Conservation (phyloP, 2,888 invertebrate genomes). For the Buathra laborator region DNA sequence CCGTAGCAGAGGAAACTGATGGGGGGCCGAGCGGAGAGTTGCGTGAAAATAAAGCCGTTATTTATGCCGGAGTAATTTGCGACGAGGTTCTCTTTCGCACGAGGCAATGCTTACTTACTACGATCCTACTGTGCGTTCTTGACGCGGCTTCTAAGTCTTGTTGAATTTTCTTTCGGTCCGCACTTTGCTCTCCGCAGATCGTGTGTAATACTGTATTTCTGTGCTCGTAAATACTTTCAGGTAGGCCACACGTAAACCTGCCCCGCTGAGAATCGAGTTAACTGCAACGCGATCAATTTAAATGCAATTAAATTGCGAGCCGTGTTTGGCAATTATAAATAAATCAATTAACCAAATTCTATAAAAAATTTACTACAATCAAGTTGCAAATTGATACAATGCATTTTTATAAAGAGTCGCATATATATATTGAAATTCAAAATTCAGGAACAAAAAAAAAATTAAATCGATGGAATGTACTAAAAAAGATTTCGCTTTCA, state of each 20-base stretch:
- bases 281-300: not conserved
- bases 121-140: conserved; percentile 10
- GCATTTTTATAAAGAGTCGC: too few relatives aligned
- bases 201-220: conserved; percentile 30
- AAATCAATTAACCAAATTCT: too few relatives aligned
- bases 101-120: not conserved
- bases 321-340: too few relatives aligned
- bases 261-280: not conserved
- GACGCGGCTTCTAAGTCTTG: conserved; percentile 24
- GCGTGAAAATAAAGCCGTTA: conserved; percentile 80
- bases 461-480: too few relatives aligned
- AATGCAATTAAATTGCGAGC: not conserved
- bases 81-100: conserved; percentile 52
- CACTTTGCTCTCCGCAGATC: conserved; percentile 24
- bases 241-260: not conserved
- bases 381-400: too few relatives aligned
- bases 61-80: conserved; percentile 74
- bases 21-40: conserved; percentile 66
- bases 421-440: too few relatives aligned
- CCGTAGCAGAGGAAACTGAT: conserved; percentile 20
- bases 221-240: conserved; percentile 34
- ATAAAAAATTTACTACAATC: too few relatives aligned
- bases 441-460: too few relatives aligned
- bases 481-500: not conserved
- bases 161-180: conserved; percentile 45